A percentile compares a stretch with the other conserved stretches of the same genome.
These are phyloP conservation scores for Xestia sexstrigata DNA, from an alignment of 2,888 invertebrate species.

Conservation along the genomic window DNA sequence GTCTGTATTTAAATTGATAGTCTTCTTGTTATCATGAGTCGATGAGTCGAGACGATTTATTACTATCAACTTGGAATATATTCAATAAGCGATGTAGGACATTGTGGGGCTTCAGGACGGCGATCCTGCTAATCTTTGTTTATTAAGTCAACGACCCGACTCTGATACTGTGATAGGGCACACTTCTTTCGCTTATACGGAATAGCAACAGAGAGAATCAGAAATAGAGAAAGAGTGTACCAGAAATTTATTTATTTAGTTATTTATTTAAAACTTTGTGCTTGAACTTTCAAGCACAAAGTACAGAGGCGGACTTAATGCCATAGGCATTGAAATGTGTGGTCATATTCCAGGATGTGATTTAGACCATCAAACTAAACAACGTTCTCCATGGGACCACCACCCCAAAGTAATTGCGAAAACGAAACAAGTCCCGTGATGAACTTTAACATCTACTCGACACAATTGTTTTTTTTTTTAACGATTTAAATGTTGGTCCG, in stretches of 20 bases:
- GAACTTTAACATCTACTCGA: too few species aligned
- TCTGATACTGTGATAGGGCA: conserved; percentile 8
- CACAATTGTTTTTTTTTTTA: not conserved
- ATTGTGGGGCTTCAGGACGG: conserved; percentile 9
- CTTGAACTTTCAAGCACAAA: too few species aligned
- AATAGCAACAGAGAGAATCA: not conserved
- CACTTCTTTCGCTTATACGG: not conserved
- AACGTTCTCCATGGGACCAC: too few species aligned
- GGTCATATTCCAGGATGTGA: not conserved
- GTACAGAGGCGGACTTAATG: too few species aligned
- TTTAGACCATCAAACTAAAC: not conserved
- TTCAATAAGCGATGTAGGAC: not conserved
- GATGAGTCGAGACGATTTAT: conserved; percentile 3
- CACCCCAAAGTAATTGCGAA: too few species aligned
- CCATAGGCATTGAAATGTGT: too few species aligned
- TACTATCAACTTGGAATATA: conserved; percentile 15
- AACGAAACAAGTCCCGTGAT: too few species aligned
- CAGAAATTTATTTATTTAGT: too few species aligned
- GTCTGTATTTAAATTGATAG: conserved; percentile 22
- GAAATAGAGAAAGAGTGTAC: not conserved
- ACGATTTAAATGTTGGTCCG: not conserved
- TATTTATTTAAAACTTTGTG: too few species aligned
- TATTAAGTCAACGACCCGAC: conserved; percentile 9
- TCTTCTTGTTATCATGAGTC: not conserved
- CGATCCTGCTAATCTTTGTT: conserved; percentile 21